These are phyloP conservation scores for Cenopis cana DNA, from an alignment of 2,888 invertebrate genomes.

Conservation along the genomic window DNA sequence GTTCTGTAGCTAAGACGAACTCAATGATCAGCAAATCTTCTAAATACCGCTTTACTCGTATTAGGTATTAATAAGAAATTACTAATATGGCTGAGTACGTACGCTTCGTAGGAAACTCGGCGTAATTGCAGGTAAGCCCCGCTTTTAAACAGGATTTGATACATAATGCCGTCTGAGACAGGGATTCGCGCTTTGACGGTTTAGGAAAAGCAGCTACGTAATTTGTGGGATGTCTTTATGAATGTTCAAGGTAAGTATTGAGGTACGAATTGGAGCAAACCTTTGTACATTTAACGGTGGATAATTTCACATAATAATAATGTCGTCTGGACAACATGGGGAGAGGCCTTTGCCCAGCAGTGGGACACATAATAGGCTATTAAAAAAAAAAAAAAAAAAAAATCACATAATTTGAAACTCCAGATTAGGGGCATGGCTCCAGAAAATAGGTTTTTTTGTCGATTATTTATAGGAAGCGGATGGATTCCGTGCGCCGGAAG, in stretches of 20 bases:
- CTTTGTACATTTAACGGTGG: background rate
- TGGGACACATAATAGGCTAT: too few species aligned
- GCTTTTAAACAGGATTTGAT: slow-evolving; percentile 33
- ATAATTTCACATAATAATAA: background rate
- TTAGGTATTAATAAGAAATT: slow-evolving; percentile 24
- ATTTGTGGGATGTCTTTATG: slow-evolving; percentile 6
- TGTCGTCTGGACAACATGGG: too few species aligned
- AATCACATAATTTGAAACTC: background rate
- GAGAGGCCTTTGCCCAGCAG: too few species aligned
- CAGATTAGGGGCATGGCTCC: background rate
- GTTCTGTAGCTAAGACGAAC: too few species aligned
- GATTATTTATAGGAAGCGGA: slow-evolving; percentile 20
- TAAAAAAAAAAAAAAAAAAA: too few species aligned
- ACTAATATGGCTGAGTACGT: slow-evolving; percentile 25
- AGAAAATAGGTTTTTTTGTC: slow-evolving; percentile 14
- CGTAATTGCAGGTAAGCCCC: slow-evolving; percentile 31
- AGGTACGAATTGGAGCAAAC: background rate
- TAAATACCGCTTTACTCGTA: background rate
- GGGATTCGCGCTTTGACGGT: slow-evolving; percentile 31
- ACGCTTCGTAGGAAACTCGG: background rate
- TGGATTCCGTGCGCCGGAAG: slow-evolving; percentile 18
- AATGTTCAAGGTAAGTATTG: slow-evolving; percentile 8
- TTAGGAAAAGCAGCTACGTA: slow-evolving; percentile 18
- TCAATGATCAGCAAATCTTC: too few species aligned
- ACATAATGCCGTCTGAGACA: slow-evolving; percentile 29